These are phyloP conservation scores for Amblyraja radiata DNA, from an alignment of 2,797 vertebrate species.

Conservation along the genomic window DNA sequence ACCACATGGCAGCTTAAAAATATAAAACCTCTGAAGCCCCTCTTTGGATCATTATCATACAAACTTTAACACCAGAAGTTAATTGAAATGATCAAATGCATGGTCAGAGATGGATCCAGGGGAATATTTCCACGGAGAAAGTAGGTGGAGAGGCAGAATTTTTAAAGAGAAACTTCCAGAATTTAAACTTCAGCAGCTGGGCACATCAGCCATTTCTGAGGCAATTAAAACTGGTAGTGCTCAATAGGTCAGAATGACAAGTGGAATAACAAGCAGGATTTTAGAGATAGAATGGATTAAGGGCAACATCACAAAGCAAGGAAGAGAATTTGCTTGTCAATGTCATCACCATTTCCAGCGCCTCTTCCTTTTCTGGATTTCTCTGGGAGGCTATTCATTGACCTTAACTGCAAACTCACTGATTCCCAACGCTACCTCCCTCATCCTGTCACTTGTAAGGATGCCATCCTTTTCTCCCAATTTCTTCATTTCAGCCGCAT, in stretches of 20 bases:
- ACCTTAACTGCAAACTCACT: too few species aligned
- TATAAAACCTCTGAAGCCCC: too few species aligned
- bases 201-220: not conserved
- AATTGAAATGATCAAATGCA: not conserved
- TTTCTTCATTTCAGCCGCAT: too few species aligned
- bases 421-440: too few species aligned
- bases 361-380: too few species aligned
- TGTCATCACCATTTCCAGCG: too few species aligned
- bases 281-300: not conserved
- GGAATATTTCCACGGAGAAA: not conserved
- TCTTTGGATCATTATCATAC: not conserved
- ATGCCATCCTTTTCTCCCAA: too few species aligned
- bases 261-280: too few species aligned
- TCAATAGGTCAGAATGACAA: not conserved
- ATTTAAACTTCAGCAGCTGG: not conserved
- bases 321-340: not conserved
- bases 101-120: not conserved
- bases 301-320: not conserved
- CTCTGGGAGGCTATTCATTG: too few species aligned
- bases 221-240: not conserved
- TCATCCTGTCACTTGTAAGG: too few species aligned
- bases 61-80: not conserved
- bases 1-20: not conserved
- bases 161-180: not conserved
- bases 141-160: not conserved